Conservation (phyloP, 2,888 invertebrate genomes). For the Pardosa pseudoannulata region DNA sequence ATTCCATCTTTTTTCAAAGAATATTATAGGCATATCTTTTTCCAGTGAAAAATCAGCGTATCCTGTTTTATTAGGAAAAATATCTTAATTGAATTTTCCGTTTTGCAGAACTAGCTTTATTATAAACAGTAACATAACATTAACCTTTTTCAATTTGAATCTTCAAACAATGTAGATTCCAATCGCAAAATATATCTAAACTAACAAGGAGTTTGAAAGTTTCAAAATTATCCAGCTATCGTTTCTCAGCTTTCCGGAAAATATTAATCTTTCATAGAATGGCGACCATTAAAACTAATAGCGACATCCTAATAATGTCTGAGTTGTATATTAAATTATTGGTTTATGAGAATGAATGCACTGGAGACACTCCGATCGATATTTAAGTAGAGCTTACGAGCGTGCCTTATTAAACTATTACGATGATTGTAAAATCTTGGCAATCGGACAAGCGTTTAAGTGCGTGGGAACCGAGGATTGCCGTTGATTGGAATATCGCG, state of each 20-base stretch:
- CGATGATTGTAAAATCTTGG: conserved; percentile 57
- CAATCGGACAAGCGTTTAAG: conserved; percentile 60
- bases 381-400: conserved; percentile 27
- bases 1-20: too few species aligned
- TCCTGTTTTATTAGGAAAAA: too few species aligned
- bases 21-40: too few species aligned
- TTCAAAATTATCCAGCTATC: not conserved
- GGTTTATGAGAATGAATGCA: conserved; percentile 16
- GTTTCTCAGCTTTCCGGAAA: not conserved
- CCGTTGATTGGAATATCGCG: conserved; percentile 57
- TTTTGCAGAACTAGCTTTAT: too few species aligned
- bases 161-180: too few species aligned
- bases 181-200: not conserved
- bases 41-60: too few species aligned
- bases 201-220: not conserved
- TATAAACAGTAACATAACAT: too few species aligned
- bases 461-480: conserved; percentile 50
- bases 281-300: conserved; percentile 17
- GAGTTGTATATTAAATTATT: conserved; percentile 15
- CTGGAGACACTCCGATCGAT: conserved; percentile 26
- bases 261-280: conserved; percentile 13
- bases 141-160: too few species aligned
- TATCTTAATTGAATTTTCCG: too few species aligned
- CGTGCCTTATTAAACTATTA: conserved; percentile 53
- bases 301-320: conserved; percentile 19